These are phyloP conservation scores for Sus cebifrons DNA, from an alignment of 2,797 vertebrate species.

Conservation along the genomic window DNA sequence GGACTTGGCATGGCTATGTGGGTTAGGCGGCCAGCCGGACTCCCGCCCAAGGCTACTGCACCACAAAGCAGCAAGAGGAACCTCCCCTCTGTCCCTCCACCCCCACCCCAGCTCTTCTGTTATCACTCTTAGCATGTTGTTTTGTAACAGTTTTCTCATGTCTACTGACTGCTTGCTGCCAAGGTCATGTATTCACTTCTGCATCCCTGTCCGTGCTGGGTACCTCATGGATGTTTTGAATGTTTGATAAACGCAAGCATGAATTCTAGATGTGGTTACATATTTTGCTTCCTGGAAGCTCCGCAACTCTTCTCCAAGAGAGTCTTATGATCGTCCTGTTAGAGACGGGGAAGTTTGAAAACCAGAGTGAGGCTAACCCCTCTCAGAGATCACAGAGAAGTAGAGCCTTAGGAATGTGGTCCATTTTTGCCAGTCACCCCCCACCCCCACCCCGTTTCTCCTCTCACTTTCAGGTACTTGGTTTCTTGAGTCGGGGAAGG, in stretches of 20 bases:
- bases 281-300: background rate
- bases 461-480: background rate
- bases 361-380: background rate
- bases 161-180: background rate
- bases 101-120: background rate
- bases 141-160: background rate
- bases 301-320: background rate
- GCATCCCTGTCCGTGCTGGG: background rate
- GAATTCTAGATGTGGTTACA: background rate
- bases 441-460: background rate
- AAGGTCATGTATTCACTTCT: background rate
- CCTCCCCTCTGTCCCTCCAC: background rate
- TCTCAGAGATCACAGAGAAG: background rate
- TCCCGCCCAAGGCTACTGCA: background rate
- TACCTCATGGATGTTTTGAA: background rate
- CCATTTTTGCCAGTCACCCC: background rate
- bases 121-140: accelerated
- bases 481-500: background rate
- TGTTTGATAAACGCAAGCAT: background rate
- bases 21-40: no score
- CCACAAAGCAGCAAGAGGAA: background rate
- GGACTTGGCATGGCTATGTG: accelerated
- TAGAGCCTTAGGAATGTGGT: background rate
- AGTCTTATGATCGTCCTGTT: background rate
- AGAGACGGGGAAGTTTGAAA: background rate